Base-by-base conservation (phyloP, 1,140 invertebrate species). In the Arctopsyche grandis region DNA sequence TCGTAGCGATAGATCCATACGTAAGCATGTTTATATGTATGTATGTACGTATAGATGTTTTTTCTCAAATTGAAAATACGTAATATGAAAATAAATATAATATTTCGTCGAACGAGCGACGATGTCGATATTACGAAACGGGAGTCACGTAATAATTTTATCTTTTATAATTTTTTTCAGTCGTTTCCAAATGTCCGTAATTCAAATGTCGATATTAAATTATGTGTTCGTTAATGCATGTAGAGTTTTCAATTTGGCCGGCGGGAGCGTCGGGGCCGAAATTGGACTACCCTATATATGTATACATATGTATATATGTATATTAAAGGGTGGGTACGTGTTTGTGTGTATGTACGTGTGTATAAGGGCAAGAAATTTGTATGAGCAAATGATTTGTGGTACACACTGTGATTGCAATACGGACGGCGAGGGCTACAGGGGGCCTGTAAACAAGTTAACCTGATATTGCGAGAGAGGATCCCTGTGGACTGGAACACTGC, bases 311-410 rank as follows among this genome's bases (percentile, higher is more conserved):
- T 46, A 46, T 46, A 46, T 46, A 12, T 46, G 48, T 52, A 52
- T 52, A 12, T 52, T 5, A 14, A 52, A 52, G 16, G 5, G 12
- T 46, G 12, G 5, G 44, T 46, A 46, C 16, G 16, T 52, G 12
- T 12, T 14, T 52, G 16, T 52, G 16, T 52, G 48, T 52, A 52
- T 52, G 16, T 52, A 12, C 12, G 16, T 60, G 58, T 60, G 21
- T 60, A 4, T 60, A 21, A 60, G 9, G 63, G 22, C 63, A 66
- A 66, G 63, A 66, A 66, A 66, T 66, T 66, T 66, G 63, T 24
- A 14, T 5, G 24, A 66, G 63, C 63, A 66, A 66, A 66, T 66
- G 63, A 66, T 66, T 66, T 66, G 63, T 66, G 63, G 63, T 66
- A 66, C 63, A 66, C 63, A 66, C 63, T 26, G 63, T 66, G 63